phyloP scores from a whole-genome alignment of 2,888 invertebrate genomes.

The Periphyllus acericola region DNA sequence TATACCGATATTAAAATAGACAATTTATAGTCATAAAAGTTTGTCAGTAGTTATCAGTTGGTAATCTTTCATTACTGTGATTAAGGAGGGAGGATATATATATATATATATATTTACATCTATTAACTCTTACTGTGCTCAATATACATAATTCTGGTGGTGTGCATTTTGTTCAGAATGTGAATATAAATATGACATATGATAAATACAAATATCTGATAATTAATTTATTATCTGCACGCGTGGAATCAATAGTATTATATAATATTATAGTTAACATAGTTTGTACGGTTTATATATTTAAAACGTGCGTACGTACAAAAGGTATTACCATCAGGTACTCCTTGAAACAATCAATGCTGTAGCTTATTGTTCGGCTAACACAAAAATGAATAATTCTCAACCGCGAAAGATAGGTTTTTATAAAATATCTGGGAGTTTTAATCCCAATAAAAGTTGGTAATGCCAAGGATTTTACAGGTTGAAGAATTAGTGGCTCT shows the following conservation, averaged over 20 bases:
- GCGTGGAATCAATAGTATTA: neutral
- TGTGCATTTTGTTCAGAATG: neutral
- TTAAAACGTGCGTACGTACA: neutral
- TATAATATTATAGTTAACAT: too few relatives aligned
- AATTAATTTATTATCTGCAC: neutral
- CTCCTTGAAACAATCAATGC: neutral
- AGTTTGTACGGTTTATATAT: neutral
- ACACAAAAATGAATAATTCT: neutral
- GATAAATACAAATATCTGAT: too few relatives aligned
- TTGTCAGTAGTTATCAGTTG: neutral
- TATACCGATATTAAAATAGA: neutral
- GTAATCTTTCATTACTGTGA: too few relatives aligned
- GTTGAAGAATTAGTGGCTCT: neutral
- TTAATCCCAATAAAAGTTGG: neutral
- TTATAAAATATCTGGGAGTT: neutral
- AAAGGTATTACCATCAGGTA: neutral
- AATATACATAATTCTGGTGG: neutral
- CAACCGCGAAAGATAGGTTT: neutral
- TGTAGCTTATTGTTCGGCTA: neutral
- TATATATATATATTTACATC: neutral
- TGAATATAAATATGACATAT: too few relatives aligned
- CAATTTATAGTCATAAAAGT: neutral
- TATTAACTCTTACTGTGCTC: neutral
- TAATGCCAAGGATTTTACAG: neutral
- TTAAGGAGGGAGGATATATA: too few relatives aligned